These are phyloP conservation scores for Nezara viridula DNA, from an alignment of 2,888 invertebrate genomes.

Conservation along the genomic window DNA sequence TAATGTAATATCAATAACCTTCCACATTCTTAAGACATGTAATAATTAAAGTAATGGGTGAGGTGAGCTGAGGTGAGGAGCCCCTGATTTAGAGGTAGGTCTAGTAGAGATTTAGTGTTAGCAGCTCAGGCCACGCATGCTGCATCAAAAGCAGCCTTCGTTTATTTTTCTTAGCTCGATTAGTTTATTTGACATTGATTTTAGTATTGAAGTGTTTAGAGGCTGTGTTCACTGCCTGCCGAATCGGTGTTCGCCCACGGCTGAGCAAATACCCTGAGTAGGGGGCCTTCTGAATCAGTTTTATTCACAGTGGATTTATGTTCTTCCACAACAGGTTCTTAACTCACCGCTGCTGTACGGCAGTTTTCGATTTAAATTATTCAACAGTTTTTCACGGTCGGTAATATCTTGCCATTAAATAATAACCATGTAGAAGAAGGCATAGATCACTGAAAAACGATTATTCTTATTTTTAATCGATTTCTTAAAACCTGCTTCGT, in stretches of 20 bases:
- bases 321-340: constrained; percentile 16
- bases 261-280: constrained; percentile 4
- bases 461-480: not conserved
- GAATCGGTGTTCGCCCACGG: constrained; percentile 42
- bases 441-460: not conserved
- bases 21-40: not conserved
- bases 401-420: not conserved
- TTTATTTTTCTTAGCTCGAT: constrained; percentile 14
- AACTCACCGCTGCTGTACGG: constrained; percentile 16
- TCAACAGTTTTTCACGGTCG: constrained; percentile 1
- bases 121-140: not conserved
- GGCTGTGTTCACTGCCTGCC: constrained; percentile 36
- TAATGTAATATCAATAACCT: not conserved
- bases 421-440: not conserved
- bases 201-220: constrained; percentile 39
- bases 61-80: not conserved
- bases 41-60: not conserved
- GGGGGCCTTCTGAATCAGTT: constrained; percentile 34
- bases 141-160: constrained; percentile 21
- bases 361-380: constrained; percentile 40
- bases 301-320: constrained; percentile 42
- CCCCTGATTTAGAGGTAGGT: not conserved
- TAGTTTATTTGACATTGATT: constrained; percentile 45
- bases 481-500: no score
- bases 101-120: constrained; percentile 45